These are phyloP conservation scores for Zaprionus ghesquierei DNA, from an alignment of 1,140 invertebrate species.

Conservation along the genomic window DNA sequence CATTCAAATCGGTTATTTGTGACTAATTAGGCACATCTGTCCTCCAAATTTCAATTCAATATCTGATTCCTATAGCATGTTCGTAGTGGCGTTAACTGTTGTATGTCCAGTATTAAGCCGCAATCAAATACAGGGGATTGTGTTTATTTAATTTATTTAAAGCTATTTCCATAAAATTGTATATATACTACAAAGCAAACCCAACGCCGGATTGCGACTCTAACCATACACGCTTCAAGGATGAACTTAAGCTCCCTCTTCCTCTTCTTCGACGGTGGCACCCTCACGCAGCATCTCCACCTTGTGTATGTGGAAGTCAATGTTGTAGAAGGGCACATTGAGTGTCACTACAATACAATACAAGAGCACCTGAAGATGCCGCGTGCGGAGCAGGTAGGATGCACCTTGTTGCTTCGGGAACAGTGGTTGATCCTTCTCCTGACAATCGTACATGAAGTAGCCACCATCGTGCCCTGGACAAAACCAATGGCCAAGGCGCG, in stretches of 20 bases:
- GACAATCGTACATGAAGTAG: conserved; percentile 86
- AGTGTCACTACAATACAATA: conserved; percentile 84
- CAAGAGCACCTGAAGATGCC: conserved; percentile 84
- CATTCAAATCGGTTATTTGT: too few relatives aligned
- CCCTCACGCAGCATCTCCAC: conserved; percentile 62
- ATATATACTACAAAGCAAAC: conserved; percentile 5
- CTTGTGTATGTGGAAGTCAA: conserved; percentile 61
- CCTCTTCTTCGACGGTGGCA: background rate
- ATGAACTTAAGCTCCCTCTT: too few relatives aligned
- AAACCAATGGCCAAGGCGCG: conserved; percentile 85
- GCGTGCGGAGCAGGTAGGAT: conserved; percentile 85
- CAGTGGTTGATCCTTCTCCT: conserved; percentile 84
- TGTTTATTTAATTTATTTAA: too few relatives aligned
- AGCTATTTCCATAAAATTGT: too few relatives aligned
- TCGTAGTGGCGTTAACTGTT: too few relatives aligned
- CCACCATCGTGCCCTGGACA: conserved; percentile 78
- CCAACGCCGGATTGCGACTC: background rate
- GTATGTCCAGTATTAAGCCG: too few relatives aligned
- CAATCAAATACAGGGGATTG: too few relatives aligned
- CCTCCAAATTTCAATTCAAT: too few relatives aligned
- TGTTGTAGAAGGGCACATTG: conserved; percentile 81
- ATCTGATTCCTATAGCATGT: too few relatives aligned
- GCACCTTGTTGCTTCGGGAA: conserved; percentile 84
- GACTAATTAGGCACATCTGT: too few relatives aligned
- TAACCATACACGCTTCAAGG: too few relatives aligned